phyloP scores from a whole-genome alignment of 2,113 vertebrate genomes.

The Acanthisitta chloris region DNA sequence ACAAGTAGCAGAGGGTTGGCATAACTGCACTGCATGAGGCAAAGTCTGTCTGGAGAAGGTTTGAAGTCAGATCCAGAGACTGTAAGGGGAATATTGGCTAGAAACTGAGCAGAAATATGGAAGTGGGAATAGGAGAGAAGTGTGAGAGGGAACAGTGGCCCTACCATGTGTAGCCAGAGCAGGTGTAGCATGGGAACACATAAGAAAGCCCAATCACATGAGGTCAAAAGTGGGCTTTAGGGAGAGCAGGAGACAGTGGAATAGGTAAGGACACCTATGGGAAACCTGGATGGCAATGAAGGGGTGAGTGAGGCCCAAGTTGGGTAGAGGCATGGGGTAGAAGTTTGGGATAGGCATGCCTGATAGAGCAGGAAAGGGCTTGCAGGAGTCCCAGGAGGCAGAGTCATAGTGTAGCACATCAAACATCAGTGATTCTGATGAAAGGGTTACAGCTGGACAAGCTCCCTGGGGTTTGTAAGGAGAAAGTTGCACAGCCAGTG shows the following conservation, averaged over 20 bases:
- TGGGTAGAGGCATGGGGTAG: background rate
- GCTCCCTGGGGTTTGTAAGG: background rate
- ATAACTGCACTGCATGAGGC: background rate
- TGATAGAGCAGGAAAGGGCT: background rate
- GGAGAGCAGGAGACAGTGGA: background rate
- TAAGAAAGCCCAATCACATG: background rate
- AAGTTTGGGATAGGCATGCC: background rate
- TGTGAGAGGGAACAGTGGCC: background rate
- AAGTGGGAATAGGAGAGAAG: background rate
- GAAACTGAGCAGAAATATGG: background rate
- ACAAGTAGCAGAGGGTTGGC: background rate
- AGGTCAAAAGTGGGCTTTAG: background rate
- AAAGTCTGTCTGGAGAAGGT: background rate
- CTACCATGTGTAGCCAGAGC: background rate
- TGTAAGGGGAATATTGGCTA: background rate
- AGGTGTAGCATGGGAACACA: background rate
- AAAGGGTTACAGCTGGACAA: background rate
- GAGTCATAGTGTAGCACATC: background rate
- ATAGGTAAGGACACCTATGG: background rate
- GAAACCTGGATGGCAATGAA: background rate
- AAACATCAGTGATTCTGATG: background rate
- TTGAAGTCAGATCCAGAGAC: background rate
- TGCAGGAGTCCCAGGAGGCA: background rate
- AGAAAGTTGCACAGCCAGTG: background rate
- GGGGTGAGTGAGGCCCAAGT: accelerated